Conservation (phyloP, 2,113 vertebrate species). For the Vireo altiloquus region DNA sequence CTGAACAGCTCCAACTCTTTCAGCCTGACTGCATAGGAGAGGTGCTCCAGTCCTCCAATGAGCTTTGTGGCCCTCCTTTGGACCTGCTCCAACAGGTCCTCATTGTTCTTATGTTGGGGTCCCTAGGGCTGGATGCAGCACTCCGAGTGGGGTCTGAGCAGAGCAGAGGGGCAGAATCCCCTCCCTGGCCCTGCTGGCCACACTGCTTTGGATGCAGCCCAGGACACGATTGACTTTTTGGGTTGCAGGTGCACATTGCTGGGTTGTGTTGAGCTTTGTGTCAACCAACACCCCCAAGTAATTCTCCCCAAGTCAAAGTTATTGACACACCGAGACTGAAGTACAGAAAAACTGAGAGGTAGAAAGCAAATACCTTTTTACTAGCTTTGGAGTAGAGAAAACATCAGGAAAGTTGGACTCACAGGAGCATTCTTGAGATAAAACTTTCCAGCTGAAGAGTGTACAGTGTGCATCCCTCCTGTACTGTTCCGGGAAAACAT, state of each 20-base stretch:
- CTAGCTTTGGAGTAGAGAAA: neutral
- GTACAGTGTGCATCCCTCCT: rapidly evolving
- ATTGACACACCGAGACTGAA: neutral
- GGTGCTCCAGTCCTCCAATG: neutral
- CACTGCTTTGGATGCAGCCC: neutral
- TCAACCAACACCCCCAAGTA: neutral
- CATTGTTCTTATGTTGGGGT: rapidly evolving
- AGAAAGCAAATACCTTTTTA: neutral
- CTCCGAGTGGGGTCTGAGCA: neutral
- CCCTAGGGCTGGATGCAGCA: neutral
- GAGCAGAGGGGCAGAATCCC: neutral
- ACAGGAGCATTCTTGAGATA: neutral
- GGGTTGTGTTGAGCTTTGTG: neutral
- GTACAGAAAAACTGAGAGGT: neutral
- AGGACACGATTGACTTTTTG: rapidly evolving
- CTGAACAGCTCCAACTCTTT: neutral
- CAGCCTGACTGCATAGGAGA: neutral
- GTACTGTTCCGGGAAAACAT: neutral
- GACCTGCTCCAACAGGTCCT: neutral
- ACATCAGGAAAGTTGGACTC: neutral
- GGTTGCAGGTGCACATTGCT: neutral
- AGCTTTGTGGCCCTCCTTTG: neutral
- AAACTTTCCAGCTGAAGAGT: neutral
- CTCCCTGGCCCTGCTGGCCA: neutral
- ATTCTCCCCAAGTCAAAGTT: neutral